These are phyloP conservation scores for Antedon mediterranea DNA, from an alignment of 53 echinoderm and acorn worm genomes.

Conservation along the genomic window DNA sequence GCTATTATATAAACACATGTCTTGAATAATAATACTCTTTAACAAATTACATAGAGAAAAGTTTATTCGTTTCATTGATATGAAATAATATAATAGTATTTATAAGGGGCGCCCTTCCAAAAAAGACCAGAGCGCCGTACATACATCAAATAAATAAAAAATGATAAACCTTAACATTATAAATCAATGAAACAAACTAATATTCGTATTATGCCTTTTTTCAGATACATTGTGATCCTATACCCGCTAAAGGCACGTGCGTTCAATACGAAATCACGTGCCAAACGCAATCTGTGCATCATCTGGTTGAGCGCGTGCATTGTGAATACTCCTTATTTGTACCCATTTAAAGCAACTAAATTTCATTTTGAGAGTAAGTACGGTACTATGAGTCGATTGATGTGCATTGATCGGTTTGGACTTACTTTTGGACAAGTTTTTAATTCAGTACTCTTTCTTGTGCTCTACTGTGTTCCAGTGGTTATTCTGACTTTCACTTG, in stretches of 20 bases:
- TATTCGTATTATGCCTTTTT: too few species aligned
- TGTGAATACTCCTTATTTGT: conserved; percentile 64
- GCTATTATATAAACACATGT: too few species aligned
- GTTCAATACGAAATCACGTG: conserved; percentile 83
- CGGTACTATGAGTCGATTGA: conserved; percentile 41
- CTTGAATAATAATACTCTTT: too few species aligned
- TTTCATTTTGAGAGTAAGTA: conserved; percentile 46
- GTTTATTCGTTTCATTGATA: too few species aligned
- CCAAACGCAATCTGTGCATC: conserved; percentile 42
- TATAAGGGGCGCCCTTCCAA: too few species aligned
- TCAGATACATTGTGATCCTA: conserved; percentile 80
- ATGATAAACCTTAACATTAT: too few species aligned
- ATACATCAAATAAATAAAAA: too few species aligned
- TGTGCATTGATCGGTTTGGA: conserved; percentile 30
- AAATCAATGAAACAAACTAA: too few species aligned
- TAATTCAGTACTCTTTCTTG: conserved; percentile 36
- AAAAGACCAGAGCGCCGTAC: too few species aligned
- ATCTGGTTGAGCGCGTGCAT: conserved; percentile 62
- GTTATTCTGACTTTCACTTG: conserved; percentile 59
- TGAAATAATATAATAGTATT: too few species aligned
- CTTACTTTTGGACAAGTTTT: conserved; percentile 14
- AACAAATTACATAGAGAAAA: too few species aligned
- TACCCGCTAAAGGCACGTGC: conserved; percentile 68
- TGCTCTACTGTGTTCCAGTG: conserved; percentile 50
- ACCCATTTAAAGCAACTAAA: conserved; percentile 30